A percentile compares a stretch with the other conserved stretches of the same genome.
phyloP scores from a whole-genome alignment of 2,888 invertebrate genomes.

The Epistrophe eligans region DNA sequence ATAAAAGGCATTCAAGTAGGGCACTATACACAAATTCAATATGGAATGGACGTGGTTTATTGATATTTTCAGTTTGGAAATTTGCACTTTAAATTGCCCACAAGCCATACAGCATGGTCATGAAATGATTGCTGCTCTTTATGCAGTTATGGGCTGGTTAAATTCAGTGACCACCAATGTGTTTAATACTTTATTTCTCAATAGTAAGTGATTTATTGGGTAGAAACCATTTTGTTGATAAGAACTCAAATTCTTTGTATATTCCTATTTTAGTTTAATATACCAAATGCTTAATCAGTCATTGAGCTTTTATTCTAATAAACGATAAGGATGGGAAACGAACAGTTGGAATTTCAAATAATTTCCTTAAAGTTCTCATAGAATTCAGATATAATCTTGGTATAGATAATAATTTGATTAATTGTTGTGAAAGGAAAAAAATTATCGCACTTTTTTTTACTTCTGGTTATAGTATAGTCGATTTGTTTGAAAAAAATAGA shows the following conservation, averaged over 20 bases:
- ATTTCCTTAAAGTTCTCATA: no score
- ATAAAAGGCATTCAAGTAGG: slow-evolving; percentile 34
- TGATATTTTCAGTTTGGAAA: slow-evolving; percentile 48
- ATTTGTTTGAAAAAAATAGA: no score
- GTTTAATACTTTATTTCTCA: slow-evolving; percentile 9
- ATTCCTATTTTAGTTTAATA: no score
- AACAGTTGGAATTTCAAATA: no score
- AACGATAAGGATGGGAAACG: no score
- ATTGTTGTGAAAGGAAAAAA: no score
- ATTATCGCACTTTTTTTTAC: no score
- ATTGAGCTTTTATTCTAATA: no score
- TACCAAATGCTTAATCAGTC: no score
- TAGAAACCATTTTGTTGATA: background rate
- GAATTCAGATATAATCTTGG: no score
- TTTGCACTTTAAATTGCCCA: slow-evolving; percentile 54
- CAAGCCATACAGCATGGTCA: background rate
- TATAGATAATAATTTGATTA: no score
- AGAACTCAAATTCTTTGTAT: background rate
- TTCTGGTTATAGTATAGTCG: no score
- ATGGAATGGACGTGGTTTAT: slow-evolving; percentile 36
- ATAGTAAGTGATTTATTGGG: slow-evolving; percentile 1
- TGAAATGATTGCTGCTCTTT: slow-evolving; percentile 31
- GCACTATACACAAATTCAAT: slow-evolving; percentile 1
- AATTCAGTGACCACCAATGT: slow-evolving; percentile 7
- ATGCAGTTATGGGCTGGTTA: background rate